phyloP scores from a whole-genome alignment of 2,888 invertebrate genomes.

The Abrostola triplasia region DNA sequence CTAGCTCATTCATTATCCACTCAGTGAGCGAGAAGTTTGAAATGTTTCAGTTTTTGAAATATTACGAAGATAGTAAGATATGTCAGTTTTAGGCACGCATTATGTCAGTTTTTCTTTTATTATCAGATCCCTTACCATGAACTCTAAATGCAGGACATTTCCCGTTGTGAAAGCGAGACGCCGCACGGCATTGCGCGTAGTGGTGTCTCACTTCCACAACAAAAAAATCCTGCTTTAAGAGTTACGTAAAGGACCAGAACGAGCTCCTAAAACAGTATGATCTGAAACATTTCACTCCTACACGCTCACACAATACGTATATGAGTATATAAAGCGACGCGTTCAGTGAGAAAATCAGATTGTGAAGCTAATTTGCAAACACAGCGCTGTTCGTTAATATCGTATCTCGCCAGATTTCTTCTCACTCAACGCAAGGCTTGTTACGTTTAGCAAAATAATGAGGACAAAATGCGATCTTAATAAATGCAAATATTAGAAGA shows the following conservation, averaged over 20 bases:
- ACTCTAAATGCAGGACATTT: too few species aligned
- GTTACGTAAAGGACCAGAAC: too few species aligned
- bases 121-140: too few species aligned
- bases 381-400: conserved; percentile 11
- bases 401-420: conserved; percentile 56
- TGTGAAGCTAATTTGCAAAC: conserved; percentile 30
- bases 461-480: not conserved
- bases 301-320: conserved; percentile 42
- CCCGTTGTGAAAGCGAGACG: too few species aligned
- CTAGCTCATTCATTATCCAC: conserved; percentile 41
- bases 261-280: too few species aligned
- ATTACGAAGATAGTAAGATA: too few species aligned
- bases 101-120: too few species aligned
- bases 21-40: conserved; percentile 13
- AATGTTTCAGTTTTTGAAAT: conserved; percentile 7
- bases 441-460: conserved; percentile 20
- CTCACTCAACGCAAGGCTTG: conserved; percentile 51
- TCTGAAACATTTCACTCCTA: not conserved
- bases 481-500: too few species aligned
- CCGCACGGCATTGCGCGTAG: too few species aligned
- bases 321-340: conserved; percentile 38
- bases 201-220: too few species aligned
- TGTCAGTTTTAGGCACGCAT: too few species aligned
- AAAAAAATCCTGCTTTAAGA: too few species aligned
- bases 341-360: conserved; percentile 41